Evolutionary conservation across 2,797 vertebrate genomes (phyloP).

Genomic region (Danio aesculapii): DNA sequence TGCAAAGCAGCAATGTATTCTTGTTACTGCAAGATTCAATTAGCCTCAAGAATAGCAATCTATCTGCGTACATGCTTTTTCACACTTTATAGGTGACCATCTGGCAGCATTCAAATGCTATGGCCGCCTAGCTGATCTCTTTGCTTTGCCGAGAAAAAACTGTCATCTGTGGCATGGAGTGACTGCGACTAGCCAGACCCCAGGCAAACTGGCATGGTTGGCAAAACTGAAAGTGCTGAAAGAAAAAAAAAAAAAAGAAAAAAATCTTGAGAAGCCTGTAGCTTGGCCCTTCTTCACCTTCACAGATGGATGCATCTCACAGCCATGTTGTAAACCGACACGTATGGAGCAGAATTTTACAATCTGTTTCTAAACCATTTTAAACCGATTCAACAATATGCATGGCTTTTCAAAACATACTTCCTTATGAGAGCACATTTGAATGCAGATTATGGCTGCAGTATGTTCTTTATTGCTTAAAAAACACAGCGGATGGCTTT

Average conservation of each 20-base stretch:
- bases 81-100: slow-evolving; percentile 47
- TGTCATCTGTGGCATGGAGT: slow-evolving; percentile 36
- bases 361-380: slow-evolving; percentile 26
- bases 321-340: slow-evolving; percentile 14
- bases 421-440: not conserved
- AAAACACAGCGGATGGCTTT: slow-evolving; percentile 36
- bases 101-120: slow-evolving; percentile 49
- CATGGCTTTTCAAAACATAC: slow-evolving; percentile 3
- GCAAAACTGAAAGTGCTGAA: not conserved
- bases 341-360: not conserved
- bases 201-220: slow-evolving; percentile 19
- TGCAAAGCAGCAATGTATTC: slow-evolving; percentile 17
- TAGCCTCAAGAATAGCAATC: slow-evolving; percentile 40
- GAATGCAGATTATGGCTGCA: slow-evolving; percentile 16
- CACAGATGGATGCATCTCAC: slow-evolving; percentile 49
- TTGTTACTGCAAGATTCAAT: slow-evolving; percentile 32
- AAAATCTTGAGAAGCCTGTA: not conserved
- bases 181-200: slow-evolving; percentile 39
- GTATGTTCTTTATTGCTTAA: not conserved
- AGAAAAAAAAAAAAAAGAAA: not conserved
- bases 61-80: slow-evolving; percentile 21
- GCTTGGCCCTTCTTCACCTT: slow-evolving; percentile 37
- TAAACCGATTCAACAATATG: not conserved
- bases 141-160: slow-evolving; percentile 27
- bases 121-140: slow-evolving; percentile 27